Conservation (phyloP, 2,113 vertebrate species). For the Pionites leucogaster region DNA sequence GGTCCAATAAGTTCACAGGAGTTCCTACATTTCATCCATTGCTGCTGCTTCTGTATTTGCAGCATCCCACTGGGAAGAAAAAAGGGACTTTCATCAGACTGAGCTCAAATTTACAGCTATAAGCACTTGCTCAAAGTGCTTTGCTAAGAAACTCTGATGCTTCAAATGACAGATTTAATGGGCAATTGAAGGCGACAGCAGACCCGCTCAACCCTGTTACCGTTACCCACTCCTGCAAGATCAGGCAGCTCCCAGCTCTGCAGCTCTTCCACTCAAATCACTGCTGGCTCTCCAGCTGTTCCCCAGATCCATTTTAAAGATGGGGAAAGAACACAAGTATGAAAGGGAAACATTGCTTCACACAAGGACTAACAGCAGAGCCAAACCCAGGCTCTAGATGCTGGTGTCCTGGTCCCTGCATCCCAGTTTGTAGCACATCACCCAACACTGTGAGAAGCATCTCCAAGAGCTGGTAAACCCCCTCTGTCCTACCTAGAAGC, state of each 20-base stretch:
- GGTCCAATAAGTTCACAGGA: not conserved
- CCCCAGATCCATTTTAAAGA: not conserved
- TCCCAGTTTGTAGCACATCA: not conserved
- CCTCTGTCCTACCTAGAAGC: not conserved
- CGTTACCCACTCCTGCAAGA: not conserved
- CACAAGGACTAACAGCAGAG: not conserved
- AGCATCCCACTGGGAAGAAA: not conserved
- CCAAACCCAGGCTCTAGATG: not conserved
- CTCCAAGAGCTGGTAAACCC: not conserved
- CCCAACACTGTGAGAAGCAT: not conserved
- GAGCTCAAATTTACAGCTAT: not conserved
- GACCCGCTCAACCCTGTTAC: not conserved
- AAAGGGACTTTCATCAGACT: not conserved
- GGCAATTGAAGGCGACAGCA: not conserved
- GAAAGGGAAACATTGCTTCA: not conserved
- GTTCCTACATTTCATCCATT: not conserved
- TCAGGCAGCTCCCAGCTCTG: not conserved
- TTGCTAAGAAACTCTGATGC: not conserved
- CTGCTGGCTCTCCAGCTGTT: not conserved
- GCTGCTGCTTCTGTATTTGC: not conserved
- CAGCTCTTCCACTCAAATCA: not conserved
- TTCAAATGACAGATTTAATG: not conserved
- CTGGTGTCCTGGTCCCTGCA: not conserved
- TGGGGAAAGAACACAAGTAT: not conserved
- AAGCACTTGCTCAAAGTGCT: not conserved